Evolutionary conservation across 2,888 invertebrate species (phyloP).

Genomic region (Drosophila falleni): DNA sequence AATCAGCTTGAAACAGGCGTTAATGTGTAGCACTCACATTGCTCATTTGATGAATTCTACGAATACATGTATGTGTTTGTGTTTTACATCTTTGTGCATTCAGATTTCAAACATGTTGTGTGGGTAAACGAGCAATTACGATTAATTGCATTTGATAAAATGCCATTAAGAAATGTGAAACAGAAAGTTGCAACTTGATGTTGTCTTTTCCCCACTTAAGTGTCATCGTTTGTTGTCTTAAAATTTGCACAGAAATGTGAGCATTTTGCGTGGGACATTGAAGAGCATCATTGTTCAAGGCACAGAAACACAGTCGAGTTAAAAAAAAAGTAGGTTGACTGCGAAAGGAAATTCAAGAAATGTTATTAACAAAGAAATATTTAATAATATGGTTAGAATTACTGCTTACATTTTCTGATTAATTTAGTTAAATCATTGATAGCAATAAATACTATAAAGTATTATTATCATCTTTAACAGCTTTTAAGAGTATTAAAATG

Average conservation of each 20-base stretch:
- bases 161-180: constrained; percentile 64
- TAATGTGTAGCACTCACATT: constrained; percentile 48
- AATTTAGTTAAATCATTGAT: too few species aligned
- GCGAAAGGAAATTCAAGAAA: neutral
- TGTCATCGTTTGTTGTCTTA: constrained; percentile 28
- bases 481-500: too few species aligned
- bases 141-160: constrained; percentile 77
- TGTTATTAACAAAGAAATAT: neutral
- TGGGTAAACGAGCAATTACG: constrained; percentile 71
- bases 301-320: constrained; percentile 1
- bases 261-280: constrained; percentile 41
- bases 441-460: too few species aligned
- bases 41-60: constrained; percentile 12
- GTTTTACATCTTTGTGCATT: constrained; percentile 26
- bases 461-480: too few species aligned
- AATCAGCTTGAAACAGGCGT: constrained; percentile 38
- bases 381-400: neutral
- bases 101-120: constrained; percentile 40
- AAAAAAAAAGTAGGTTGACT: constrained; percentile 7
- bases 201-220: constrained; percentile 16
- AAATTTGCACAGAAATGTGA: constrained; percentile 43
- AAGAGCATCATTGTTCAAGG: constrained; percentile 14
- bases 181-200: constrained; percentile 39
- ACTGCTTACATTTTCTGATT: too few species aligned
- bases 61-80: neutral